Evolutionary conservation across 2,113 vertebrate genomes (phyloP).

Genomic region (Podocnemis expansa): DNA sequence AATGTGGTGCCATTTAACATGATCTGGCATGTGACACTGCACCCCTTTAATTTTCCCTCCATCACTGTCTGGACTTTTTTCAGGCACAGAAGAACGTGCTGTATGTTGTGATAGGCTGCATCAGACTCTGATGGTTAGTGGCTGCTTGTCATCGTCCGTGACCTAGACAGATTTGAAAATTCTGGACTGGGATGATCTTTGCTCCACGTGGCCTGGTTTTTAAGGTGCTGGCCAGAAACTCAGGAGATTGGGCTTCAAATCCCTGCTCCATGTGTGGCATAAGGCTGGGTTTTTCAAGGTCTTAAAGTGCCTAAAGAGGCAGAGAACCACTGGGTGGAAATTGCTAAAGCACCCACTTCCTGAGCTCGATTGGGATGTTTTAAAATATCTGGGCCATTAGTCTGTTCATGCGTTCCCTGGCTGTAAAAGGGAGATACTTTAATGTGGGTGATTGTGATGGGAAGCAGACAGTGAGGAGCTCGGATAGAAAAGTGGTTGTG

Average conservation of each 20-base stretch:
- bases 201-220: background rate
- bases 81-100: background rate
- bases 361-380: slow-evolving; percentile 3
- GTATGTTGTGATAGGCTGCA: background rate
- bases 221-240: background rate
- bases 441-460: background rate
- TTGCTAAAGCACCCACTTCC: slow-evolving; percentile 1
- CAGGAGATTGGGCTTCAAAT: background rate
- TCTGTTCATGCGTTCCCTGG: background rate
- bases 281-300: slow-evolving; percentile 6
- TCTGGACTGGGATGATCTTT: background rate
- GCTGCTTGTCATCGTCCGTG: background rate
- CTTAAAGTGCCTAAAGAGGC: background rate
- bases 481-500: background rate
- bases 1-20: background rate
- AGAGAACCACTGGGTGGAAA: background rate
- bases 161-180: background rate
- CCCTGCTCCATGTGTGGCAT: background rate
- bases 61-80: background rate
- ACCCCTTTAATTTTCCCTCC: background rate
- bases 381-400: background rate
- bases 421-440: background rate
- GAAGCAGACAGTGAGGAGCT: background rate
- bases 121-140: background rate
- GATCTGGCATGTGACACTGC: background rate